Base-by-base conservation (phyloP, 2,888 invertebrate species). In the Adelphocoris suturalis region DNA sequence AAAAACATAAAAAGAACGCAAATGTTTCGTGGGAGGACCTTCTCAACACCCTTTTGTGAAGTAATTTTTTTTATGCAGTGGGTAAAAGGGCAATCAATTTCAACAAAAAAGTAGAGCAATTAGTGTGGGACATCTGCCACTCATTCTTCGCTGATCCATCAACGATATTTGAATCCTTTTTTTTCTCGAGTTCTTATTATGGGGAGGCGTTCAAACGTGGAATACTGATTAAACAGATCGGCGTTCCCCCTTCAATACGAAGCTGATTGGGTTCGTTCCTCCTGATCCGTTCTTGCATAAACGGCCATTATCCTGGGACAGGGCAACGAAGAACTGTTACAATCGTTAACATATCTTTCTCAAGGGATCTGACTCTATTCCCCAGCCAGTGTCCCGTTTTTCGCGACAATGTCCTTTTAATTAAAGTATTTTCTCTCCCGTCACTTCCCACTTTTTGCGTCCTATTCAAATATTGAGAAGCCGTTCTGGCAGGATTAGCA, bases 401-500 rank as follows among this genome's bases (percentile, higher is more conserved):
- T 19, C 19, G 68, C 68, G 68, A 68, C 68, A 68, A 68, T 68
- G 68, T 68, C 68, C 27, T 23, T 68, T 68, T 68, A 68, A 68
- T 68, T 68, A 68, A 68, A 68, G 19, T 68, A 68, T 68, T 19
- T 68, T 13, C 68, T 27, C 13, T 23, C 68, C 68, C 68, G 23
- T 68, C 68, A 27, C 27, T 68, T 68, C 68, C 52, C 52, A 7
- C 14, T 68, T 82, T 52, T n/a, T 47, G 82, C 52, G 27, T 82
- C 19, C 82, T 82, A 82, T 82, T 82, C 82, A 82, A 82, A 82
- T 82, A 82, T 82, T 82, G 82, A 82, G 82, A n/a, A 52, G 52
- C 82, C 27, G 52, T 52, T 52, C 68, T 47, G 80, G 48, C 68
- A 5, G 82, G 82, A 82, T 82, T 82, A 82, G 82, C 82, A 82